Conservation (phyloP, 1,140 invertebrate species). For the Drosophila pandora region DNA sequence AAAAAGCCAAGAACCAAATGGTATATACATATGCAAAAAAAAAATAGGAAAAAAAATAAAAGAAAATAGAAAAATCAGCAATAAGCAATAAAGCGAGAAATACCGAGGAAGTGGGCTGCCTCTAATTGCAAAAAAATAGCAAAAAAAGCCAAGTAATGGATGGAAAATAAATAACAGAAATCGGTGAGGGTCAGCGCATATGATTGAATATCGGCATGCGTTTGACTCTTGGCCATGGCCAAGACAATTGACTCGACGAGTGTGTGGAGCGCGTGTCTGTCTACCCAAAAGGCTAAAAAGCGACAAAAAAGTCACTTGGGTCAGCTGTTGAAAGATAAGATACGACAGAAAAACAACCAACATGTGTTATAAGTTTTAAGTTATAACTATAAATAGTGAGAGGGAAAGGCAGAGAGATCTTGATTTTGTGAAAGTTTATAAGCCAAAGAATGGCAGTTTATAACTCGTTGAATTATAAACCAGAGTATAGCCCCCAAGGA, state of each 20-base stretch:
- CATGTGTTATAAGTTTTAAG: background rate
- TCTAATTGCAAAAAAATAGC: constrained; percentile 34
- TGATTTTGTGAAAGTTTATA: constrained; percentile 3
- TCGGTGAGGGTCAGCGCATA: constrained; percentile 53
- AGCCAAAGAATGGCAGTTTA: background rate
- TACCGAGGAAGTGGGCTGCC: constrained; percentile 5
- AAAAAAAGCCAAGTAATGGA: constrained; percentile 4
- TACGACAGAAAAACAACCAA: constrained; percentile 17
- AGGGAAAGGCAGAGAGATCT: constrained; percentile 16
- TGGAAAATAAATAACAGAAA: constrained; percentile 11
- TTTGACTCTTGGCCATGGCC: constrained; percentile 43
- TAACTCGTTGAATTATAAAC: background rate
- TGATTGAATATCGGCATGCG: constrained; percentile 47
- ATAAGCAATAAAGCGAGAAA: constrained; percentile 17
- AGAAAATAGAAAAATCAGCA: constrained; percentile 19
- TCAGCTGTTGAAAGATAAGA: constrained; percentile 34
- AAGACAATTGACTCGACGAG: constrained; percentile 46
- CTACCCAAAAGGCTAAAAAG: constrained; percentile 28
- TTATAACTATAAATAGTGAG: background rate
- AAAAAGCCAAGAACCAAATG: constrained; percentile 2
- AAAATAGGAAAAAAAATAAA: no score
- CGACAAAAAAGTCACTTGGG: constrained; percentile 17
- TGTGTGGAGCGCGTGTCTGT: constrained; percentile 34
- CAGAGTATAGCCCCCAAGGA: background rate
- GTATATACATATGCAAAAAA: constrained; percentile 1